Conservation (phyloP, 2,113 vertebrate genomes). For the Nasalis larvatus region DNA sequence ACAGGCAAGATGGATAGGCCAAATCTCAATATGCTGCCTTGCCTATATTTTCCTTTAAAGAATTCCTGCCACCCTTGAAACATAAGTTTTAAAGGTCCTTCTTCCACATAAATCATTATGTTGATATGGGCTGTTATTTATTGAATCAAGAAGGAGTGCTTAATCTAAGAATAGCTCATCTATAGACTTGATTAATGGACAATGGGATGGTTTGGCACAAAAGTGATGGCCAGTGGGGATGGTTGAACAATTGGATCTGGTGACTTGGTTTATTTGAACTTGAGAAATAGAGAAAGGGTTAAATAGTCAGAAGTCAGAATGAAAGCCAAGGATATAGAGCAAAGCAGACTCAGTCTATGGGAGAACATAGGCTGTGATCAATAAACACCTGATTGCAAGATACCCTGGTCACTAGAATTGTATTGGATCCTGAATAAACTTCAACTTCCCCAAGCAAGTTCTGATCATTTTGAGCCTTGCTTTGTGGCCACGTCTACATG, state of each 20-base stretch:
- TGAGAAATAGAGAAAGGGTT: neutral
- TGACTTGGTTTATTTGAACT: neutral
- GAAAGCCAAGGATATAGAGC: neutral
- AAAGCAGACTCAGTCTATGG: neutral
- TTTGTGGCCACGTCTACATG: neutral
- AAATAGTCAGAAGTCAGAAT: neutral
- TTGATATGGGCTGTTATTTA: neutral
- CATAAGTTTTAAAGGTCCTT: neutral
- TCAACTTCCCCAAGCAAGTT: neutral
- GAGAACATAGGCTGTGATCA: neutral
- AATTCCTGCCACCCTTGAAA: neutral
- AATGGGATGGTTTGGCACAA: neutral
- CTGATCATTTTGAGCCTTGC: neutral
- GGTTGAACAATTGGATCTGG: neutral
- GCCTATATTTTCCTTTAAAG: neutral
- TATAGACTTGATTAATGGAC: neutral
- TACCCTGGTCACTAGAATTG: neutral
- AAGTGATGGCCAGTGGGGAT: neutral
- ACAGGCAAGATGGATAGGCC: neutral
- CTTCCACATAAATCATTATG: neutral
- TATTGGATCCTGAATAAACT: neutral
- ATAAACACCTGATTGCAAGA: neutral
- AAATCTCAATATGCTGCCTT: neutral
- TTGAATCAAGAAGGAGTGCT: neutral
- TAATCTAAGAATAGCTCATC: neutral